phyloP scores from a whole-genome alignment of 2,797 vertebrate species.

The Lophotriccus pileatus region DNA sequence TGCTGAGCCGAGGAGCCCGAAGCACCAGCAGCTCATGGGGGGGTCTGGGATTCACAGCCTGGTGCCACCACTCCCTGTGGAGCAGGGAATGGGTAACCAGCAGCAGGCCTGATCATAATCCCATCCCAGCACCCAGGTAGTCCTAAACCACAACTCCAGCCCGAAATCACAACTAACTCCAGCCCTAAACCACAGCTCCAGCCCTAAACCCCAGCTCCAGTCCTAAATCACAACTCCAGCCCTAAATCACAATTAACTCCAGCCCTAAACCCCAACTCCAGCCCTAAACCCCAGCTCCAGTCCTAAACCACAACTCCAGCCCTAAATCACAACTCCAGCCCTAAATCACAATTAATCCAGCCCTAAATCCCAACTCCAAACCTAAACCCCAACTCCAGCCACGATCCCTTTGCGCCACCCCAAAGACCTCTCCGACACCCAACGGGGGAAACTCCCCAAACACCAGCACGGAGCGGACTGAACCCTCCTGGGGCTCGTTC shows the following conservation, averaged over 20 bases:
- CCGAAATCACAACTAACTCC: too few relatives aligned
- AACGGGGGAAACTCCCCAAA: not conserved
- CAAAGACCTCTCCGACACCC: too few relatives aligned
- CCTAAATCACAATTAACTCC: too few relatives aligned
- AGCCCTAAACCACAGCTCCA: too few relatives aligned
- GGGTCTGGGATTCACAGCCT: not conserved
- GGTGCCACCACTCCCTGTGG: rapidly evolving
- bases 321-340: too few relatives aligned
- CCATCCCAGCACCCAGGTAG: not conserved
- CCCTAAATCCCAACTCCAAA: too few relatives aligned
- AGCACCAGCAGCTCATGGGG: rapidly evolving
- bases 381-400: too few relatives aligned
- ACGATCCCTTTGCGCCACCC: rapidly evolving
- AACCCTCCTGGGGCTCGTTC: rapidly evolving
- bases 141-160: rapidly evolving
- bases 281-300: too few relatives aligned
- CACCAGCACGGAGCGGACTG: not conserved
- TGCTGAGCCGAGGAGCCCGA: not conserved
- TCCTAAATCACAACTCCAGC: too few relatives aligned
- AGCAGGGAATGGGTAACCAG: rapidly evolving
- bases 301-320: too few relatives aligned
- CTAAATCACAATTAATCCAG: too few relatives aligned
- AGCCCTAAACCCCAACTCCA: too few relatives aligned
- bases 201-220: rapidly evolving
- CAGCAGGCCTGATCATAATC: not conserved